Conservation (phyloP, 2,113 vertebrate species). For the Pontoporia blainvillei region DNA sequence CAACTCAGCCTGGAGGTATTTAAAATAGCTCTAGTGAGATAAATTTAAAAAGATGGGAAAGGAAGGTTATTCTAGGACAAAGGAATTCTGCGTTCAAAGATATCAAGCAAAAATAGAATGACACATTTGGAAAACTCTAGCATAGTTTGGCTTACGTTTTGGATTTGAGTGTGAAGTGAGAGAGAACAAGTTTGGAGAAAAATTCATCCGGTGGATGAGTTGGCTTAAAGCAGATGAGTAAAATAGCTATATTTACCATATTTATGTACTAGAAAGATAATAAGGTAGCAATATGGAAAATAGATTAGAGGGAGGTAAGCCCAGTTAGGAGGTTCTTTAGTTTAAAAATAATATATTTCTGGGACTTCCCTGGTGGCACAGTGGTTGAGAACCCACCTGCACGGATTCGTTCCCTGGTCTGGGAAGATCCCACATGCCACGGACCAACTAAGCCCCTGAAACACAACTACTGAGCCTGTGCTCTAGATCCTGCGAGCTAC, state of each 20-base stretch:
- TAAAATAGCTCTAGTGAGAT: neutral
- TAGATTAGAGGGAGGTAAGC: neutral
- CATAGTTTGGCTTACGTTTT: neutral
- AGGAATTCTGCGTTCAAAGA: slow-evolving; percentile 2
- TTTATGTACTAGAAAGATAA: neutral
- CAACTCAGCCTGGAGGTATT: neutral
- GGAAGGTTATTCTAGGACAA: slow-evolving; percentile 6
- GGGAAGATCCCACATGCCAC: too few relatives aligned
- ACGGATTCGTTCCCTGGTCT: accelerated
- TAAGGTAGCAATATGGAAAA: neutral
- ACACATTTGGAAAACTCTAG: neutral
- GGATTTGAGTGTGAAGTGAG: neutral
- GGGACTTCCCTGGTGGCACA: too few relatives aligned
- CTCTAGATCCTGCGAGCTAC: too few relatives aligned
- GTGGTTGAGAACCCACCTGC: too few relatives aligned
- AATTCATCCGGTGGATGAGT: neutral
- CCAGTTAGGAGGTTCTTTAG: neutral
- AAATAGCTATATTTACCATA: neutral
- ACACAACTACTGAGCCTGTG: too few relatives aligned
- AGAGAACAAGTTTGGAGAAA: neutral
- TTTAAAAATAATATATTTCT: neutral
- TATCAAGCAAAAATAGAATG: slow-evolving; percentile 2
- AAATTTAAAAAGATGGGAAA: neutral
- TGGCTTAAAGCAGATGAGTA: neutral
- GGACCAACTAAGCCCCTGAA: too few relatives aligned